These are phyloP conservation scores for Neodontobutis hainanensis DNA, from an alignment of 2,113 vertebrate species.

Conservation along the genomic window DNA sequence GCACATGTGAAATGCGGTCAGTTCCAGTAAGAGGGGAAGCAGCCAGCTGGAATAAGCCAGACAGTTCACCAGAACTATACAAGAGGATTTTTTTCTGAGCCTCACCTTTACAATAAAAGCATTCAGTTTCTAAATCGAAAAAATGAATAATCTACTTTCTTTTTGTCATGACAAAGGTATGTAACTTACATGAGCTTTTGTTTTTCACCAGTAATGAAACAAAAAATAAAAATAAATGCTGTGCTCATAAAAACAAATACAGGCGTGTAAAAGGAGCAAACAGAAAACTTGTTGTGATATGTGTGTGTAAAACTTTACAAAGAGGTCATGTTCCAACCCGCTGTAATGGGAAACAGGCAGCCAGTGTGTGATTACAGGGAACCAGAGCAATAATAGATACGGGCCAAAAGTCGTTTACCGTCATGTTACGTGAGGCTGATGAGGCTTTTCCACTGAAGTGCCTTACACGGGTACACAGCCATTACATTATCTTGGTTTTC, in stretches of 20 bases:
- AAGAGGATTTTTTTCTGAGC: conserved; percentile 6
- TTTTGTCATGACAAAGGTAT: not conserved
- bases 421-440: conserved; percentile 51
- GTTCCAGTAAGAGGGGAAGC: conserved; percentile 76
- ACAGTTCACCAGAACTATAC: conserved; percentile 24
- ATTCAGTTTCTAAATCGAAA: not conserved
- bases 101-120: conserved; percentile 4
- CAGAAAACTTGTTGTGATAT: conserved; percentile 51
- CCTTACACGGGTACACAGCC: not conserved
- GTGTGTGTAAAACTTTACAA: conserved; percentile 46
- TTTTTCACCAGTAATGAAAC: not conserved
- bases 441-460: conserved; percentile 45
- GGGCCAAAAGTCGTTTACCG: conserved; percentile 61
- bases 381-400: conserved; percentile 32
- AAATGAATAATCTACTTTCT: not conserved
- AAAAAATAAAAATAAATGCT: not conserved
- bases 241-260: conserved; percentile 34
- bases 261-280: not conserved
- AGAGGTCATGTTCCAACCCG: conserved; percentile 55
- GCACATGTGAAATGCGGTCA: conserved; percentile 60
- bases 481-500: conserved; percentile 12
- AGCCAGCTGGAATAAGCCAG: conserved; percentile 49
- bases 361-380: conserved; percentile 62
- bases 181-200: not conserved
- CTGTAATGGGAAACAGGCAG: conserved; percentile 59